These are phyloP conservation scores for Pygmarrhopalites habei DNA, from an alignment of 1,140 invertebrate genomes.

Conservation along the genomic window DNA sequence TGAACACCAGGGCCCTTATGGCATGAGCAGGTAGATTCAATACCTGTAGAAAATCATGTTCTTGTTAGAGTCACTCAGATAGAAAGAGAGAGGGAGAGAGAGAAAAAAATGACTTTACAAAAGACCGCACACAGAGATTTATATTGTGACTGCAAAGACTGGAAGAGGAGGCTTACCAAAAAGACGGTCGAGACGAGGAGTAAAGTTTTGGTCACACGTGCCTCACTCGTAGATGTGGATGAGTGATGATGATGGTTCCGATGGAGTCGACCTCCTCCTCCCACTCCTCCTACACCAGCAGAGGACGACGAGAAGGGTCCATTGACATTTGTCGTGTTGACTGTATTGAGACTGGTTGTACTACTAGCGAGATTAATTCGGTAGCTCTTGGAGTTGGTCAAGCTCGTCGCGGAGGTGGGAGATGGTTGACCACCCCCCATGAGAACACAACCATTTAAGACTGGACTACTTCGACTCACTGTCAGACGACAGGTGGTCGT, in stretches of 20 bases:
- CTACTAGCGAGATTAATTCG: not conserved
- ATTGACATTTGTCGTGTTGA: not conserved
- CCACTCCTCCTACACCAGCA: too few species aligned
- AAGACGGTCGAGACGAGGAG: slow-evolving; percentile 72
- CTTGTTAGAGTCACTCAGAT: too few species aligned
- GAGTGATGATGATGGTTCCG: slow-evolving; percentile 5
- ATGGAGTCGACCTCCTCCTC: not conserved
- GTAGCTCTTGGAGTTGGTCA: not conserved
- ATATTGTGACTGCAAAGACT: too few species aligned
- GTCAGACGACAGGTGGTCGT: not conserved
- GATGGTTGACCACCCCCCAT: not conserved
- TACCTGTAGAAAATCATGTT: too few species aligned
- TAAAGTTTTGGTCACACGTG: slow-evolving; percentile 70
- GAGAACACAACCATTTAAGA: not conserved
- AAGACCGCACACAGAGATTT: too few species aligned
- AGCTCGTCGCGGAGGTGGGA: not conserved
- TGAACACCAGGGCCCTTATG: slow-evolving; percentile 43
- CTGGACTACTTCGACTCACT: not conserved
- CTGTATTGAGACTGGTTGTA: not conserved
- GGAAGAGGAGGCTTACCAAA: too few species aligned
- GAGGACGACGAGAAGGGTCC: not conserved
- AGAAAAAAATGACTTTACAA: too few species aligned
- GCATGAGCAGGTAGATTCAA: slow-evolving; percentile 61
- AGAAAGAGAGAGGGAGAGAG: too few species aligned
- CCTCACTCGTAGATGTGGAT: slow-evolving; percentile 47